A percentile compares a stretch with the other conserved stretches of the same genome.
Conservation (phyloP, 1,140 invertebrate species). For the Diuraphis noxia region DNA sequence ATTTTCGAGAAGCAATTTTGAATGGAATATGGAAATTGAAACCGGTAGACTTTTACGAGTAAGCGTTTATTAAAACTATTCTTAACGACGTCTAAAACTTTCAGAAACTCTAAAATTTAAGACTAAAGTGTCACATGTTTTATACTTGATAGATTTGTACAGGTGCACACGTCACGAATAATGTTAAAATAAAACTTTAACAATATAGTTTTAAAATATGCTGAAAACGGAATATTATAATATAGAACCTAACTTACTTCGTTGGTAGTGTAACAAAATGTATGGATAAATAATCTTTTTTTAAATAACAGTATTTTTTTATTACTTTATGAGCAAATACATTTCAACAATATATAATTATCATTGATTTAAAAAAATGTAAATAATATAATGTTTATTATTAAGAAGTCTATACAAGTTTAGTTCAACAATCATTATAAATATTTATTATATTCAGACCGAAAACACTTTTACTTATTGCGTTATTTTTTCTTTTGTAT, state of each 20-base stretch:
- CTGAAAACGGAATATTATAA: not conserved
- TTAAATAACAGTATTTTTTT: not conserved
- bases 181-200: slow-evolving; percentile 39
- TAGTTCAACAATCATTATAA: not conserved
- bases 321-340: not conserved
- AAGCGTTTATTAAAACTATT: slow-evolving; percentile 53
- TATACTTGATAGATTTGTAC: slow-evolving; percentile 38
- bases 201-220: slow-evolving; percentile 25
- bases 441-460: not conserved
- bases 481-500: not conserved
- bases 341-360: not conserved
- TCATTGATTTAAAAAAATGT: not conserved
- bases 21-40: slow-evolving; percentile 44
- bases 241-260: not conserved
- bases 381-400: not conserved
- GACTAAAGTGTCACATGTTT: slow-evolving; percentile 46
- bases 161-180: slow-evolving; percentile 19
- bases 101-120: slow-evolving; percentile 32
- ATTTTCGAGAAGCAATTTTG: slow-evolving; percentile 24
- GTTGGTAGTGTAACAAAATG: not conserved
- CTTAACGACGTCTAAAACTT: slow-evolving; percentile 40
- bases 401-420: accelerated
- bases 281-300: not conserved
- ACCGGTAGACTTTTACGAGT: slow-evolving; percentile 39
- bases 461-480: not conserved